Percentiles rank a stretch among this genome's conserved stretches.
Conservation (phyloP, 2,888 invertebrate species). For the Cylloceria caligata region DNA sequence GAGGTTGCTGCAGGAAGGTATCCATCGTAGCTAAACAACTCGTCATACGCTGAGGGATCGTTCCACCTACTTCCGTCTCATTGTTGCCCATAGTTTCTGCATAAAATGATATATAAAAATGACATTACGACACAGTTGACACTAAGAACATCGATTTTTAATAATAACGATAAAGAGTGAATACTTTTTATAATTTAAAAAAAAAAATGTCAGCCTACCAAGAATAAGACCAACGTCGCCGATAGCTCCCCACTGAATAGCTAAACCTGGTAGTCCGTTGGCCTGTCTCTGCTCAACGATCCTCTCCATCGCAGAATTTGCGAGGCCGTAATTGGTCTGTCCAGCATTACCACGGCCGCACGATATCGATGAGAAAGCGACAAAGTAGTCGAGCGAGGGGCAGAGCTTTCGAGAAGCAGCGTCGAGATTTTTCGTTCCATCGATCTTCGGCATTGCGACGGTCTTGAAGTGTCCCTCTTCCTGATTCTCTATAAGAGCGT, state of each 20-base stretch:
- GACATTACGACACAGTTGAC: neutral
- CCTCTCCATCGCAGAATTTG: slow-evolving; percentile 99
- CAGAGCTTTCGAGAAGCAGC: slow-evolving; percentile 91
- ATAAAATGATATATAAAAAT: slow-evolving; percentile 11
- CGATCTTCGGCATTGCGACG: slow-evolving; percentile 94
- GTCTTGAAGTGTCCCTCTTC: slow-evolving; percentile 91
- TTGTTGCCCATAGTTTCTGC: slow-evolving; percentile 94
- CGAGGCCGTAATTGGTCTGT: slow-evolving; percentile 98
- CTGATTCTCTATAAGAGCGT: slow-evolving; percentile 95
- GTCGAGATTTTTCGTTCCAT: slow-evolving; percentile 94
- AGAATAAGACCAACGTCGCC: slow-evolving; percentile 98
- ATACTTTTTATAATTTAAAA: too few relatives aligned
- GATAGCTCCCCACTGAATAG: slow-evolving; percentile 99
- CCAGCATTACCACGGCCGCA: slow-evolving; percentile 99
- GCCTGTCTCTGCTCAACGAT: slow-evolving; percentile 94
- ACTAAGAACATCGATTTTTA: too few relatives aligned
- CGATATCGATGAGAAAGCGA: slow-evolving; percentile 98
- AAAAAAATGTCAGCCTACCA: too few relatives aligned
- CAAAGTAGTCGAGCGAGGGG: slow-evolving; percentile 95
- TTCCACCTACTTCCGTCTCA: slow-evolving; percentile 97
- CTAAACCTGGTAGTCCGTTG: slow-evolving; percentile 94
- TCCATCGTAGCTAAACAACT: slow-evolving; percentile 96
- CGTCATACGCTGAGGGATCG: slow-evolving; percentile 97
- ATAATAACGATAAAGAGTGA: too few relatives aligned
- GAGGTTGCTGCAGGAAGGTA: slow-evolving; percentile 94